A percentile compares a stretch with the other conserved stretches of the same genome.
These are phyloP conservation scores for Glaucopsyche alexis DNA, from an alignment of 2,888 invertebrate genomes.

Conservation along the genomic window DNA sequence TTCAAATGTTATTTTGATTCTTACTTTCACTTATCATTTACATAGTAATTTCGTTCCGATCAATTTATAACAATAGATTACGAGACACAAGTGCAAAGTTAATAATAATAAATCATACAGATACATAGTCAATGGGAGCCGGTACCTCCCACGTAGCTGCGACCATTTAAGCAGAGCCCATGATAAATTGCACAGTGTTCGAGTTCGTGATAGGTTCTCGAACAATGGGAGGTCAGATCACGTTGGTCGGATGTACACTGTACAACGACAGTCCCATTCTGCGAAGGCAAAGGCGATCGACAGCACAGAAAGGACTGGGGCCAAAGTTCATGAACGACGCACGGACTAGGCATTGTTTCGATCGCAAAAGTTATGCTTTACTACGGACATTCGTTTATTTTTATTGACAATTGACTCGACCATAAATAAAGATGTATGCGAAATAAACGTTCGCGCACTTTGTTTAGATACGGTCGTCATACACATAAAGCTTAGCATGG, in stretches of 20 bases:
- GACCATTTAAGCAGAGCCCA: conserved; percentile 47
- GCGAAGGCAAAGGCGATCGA: conserved; percentile 43
- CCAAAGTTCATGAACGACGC: conserved; percentile 62
- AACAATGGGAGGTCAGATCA: conserved; percentile 30
- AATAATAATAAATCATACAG: conserved; percentile 57
- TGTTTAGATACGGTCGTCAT: neutral
- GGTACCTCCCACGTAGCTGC: conserved; percentile 49
- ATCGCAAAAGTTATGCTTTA: conserved; percentile 20
- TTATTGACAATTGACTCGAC: conserved; percentile 7
- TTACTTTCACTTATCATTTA: conserved; percentile 36
- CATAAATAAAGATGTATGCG: conserved; percentile 6
- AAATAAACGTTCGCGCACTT: neutral
- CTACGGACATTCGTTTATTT: conserved; percentile 17
- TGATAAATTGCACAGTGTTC: conserved; percentile 45
- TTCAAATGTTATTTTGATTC: conserved; percentile 25
- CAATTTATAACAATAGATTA: conserved; percentile 26
- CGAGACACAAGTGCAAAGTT: conserved; percentile 45
- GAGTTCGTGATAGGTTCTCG: conserved; percentile 41
- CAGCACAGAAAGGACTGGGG: conserved; percentile 54
- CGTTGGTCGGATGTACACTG: conserved; percentile 19
- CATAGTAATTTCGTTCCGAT: conserved; percentile 28
- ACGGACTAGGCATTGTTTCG: conserved; percentile 53
- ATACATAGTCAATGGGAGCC: conserved; percentile 49
- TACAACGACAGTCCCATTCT: conserved; percentile 32
- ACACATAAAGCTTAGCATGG: neutral